Conservation (phyloP, 2,113 vertebrate genomes). For the Hippocampus barbouri region DNA sequence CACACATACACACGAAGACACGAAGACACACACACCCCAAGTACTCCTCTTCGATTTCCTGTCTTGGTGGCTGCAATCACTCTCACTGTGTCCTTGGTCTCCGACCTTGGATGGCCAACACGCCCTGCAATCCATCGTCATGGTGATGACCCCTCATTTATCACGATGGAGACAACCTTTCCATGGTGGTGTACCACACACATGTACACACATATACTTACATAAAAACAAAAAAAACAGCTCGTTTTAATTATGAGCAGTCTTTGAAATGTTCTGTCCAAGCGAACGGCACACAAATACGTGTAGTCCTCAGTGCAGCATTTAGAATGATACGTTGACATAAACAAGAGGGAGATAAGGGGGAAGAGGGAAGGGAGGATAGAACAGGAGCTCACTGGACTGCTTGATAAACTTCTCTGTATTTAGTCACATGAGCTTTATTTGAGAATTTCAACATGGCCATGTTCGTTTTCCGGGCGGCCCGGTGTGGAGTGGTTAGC, state of each 20-base stretch:
- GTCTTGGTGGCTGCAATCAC: slow-evolving; percentile 71
- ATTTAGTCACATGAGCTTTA: slow-evolving; percentile 18
- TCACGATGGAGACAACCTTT: slow-evolving; percentile 65
- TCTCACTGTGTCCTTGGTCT: slow-evolving; percentile 66
- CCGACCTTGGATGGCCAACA: slow-evolving; percentile 63
- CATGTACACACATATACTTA: slow-evolving; percentile 11
- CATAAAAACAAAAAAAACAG: slow-evolving; percentile 18
- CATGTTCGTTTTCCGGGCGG: slow-evolving; percentile 1
- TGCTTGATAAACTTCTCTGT: slow-evolving; percentile 34
- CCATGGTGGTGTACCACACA: slow-evolving; percentile 43
- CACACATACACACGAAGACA: background rate
- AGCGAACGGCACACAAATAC: slow-evolving; percentile 44
- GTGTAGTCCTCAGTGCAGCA: slow-evolving; percentile 32
- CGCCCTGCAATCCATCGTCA: slow-evolving; percentile 58
- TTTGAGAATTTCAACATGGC: slow-evolving; percentile 36
- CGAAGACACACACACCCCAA: slow-evolving; percentile 1
- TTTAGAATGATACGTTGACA: slow-evolving; percentile 44
- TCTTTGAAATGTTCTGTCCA: slow-evolving; percentile 50
- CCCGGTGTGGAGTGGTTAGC: too few species aligned
- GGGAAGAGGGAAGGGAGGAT: slow-evolving; percentile 38
- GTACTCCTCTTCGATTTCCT: slow-evolving; percentile 74
- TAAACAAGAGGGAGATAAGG: slow-evolving; percentile 53
- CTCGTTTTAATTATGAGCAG: slow-evolving; percentile 33
- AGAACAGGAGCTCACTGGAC: slow-evolving; percentile 34
- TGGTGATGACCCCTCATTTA: slow-evolving; percentile 67